A percentile compares a stretch with the other conserved stretches of the same genome.
phyloP scores from a whole-genome alignment of 1,140 invertebrate genomes.

The Scylla paramamosain region DNA sequence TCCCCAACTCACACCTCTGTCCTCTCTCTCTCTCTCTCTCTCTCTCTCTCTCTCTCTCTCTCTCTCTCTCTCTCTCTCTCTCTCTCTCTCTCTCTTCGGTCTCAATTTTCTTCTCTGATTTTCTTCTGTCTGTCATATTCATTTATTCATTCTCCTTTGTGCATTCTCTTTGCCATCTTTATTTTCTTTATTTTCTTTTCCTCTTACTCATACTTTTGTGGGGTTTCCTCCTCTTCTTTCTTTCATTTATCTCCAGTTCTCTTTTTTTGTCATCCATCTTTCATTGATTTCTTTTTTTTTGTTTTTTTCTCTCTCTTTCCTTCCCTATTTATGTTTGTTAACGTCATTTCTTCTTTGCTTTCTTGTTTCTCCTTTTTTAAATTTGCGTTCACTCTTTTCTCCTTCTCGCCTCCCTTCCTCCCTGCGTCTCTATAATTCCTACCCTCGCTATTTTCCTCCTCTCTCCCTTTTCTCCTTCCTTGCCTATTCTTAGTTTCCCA shows the following conservation, averaged over 20 bases:
- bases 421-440: neutral
- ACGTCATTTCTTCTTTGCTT: too few relatives aligned
- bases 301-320: too few relatives aligned
- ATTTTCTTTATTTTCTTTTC: too few relatives aligned
- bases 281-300: neutral
- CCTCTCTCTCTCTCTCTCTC: constrained; percentile 33
- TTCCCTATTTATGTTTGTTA: too few relatives aligned
- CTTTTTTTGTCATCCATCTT: too few relatives aligned
- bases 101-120: neutral
- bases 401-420: neutral
- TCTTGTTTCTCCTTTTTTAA: neutral
- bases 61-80: neutral
- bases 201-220: too few relatives aligned
- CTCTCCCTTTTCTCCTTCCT: too few relatives aligned
- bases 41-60: neutral
- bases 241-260: neutral
- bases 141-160: too few relatives aligned
- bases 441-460: neutral
- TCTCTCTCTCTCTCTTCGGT: neutral
- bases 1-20: neutral
- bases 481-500: too few relatives aligned
- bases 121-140: neutral
- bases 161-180: too few relatives aligned
- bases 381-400: neutral
- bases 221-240: too few relatives aligned